These are phyloP conservation scores for Apodemus agrarius DNA, from an alignment of 2,797 vertebrate genomes.

Conservation along the genomic window DNA sequence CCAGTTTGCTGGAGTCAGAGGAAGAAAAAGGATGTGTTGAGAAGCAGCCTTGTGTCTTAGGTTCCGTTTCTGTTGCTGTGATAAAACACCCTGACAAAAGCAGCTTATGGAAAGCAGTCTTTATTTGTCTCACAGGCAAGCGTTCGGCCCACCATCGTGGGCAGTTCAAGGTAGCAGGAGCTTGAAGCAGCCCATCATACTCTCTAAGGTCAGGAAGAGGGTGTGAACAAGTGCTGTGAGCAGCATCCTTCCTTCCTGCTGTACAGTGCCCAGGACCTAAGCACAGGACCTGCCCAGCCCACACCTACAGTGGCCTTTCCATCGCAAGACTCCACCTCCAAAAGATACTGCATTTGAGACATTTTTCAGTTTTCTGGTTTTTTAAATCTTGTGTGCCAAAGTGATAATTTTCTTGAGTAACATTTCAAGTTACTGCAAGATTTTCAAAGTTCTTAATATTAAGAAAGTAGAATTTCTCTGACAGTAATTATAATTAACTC, in stretches of 20 bases:
- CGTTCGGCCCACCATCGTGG: too few species aligned
- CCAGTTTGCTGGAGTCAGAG: neutral
- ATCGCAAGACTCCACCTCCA: too few species aligned
- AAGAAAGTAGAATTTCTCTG: slow-evolving; percentile 4
- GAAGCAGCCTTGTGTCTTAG: neutral
- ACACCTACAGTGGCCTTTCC: too few species aligned
- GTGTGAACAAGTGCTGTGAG: neutral
- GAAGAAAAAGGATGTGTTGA: neutral
- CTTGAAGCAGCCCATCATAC: neutral
- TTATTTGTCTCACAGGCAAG: too few species aligned
- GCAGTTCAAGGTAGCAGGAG: neutral
- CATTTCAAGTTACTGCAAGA: slow-evolving; percentile 9
- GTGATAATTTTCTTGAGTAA: neutral
- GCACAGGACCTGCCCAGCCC: neutral
- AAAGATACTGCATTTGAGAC: neutral
- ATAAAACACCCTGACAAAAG: neutral
- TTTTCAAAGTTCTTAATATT: slow-evolving; percentile 27
- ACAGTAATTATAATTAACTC: slow-evolving; percentile 32
- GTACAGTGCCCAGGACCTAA: neutral
- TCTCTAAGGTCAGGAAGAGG: neutral
- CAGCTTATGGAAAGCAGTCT: neutral
- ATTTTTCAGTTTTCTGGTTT: neutral
- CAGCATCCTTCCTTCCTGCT: neutral
- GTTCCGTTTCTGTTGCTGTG: neutral
- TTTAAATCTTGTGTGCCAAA: neutral